Base-by-base conservation (phyloP, 2,797 vertebrate species). In the Mus caroli region DNA sequence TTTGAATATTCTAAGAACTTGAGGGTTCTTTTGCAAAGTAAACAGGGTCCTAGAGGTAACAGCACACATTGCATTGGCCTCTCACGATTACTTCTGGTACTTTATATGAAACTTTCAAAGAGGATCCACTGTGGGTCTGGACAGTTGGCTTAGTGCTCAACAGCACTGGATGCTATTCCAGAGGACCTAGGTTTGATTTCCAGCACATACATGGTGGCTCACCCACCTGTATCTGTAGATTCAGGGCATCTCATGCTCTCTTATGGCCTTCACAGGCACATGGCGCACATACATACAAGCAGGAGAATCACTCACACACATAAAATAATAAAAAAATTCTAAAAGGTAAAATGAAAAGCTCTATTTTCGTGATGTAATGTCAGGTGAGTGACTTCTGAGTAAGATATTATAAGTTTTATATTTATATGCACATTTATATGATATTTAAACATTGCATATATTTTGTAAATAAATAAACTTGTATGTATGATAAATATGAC, bases 351-450 rank as follows among this genome's bases (percentile, higher is more conserved):
- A 82, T 14, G 34, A 80, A 54, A 54, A 56, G 40, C 88, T 6
- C 7, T 14, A 14, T 12, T 87, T 94, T 94, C 80, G 58, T 40
- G 28, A 69, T 82, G 11, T 28, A 17, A 83, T 83, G 46, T 37
- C 43, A 60, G 22, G 54, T 52, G 56, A 67, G 10, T 73, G 28
- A 94, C 60, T 88, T 13, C 89, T 43, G 46, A 37, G 1, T 10
- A 83, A 89, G 43, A 91, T 77, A 91, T 76, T 85, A 67, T 91
- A 91, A 83, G 88, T 92, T 84, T 94, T 54, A 82, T 87, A 79
- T 73, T 91, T 76, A 54, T 62, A 31, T 80, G 43, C 58, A 50
- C 46, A 56, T 73, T 43, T 52, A 37, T 64, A 43, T 37, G 73
- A 82, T 40, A 54, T 24, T 89, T 90, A 87, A 37, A 43, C 56